Conservation (phyloP, 2,113 vertebrate genomes). For the Paradoxurus hermaphroditus region DNA sequence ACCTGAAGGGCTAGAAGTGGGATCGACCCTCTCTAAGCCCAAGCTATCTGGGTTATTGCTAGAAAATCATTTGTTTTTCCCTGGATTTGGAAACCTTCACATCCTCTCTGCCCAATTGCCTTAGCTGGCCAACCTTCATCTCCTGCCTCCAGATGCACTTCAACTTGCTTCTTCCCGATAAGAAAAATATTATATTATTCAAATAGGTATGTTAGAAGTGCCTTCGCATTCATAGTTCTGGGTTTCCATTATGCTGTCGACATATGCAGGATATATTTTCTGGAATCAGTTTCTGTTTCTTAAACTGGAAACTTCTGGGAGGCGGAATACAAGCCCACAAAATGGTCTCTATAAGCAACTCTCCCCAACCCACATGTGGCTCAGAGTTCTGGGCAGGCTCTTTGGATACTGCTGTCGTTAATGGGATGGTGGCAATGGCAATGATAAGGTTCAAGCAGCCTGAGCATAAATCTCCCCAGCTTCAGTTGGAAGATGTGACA, state of each 20-base stretch:
- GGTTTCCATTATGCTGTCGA: neutral
- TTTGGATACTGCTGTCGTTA: neutral
- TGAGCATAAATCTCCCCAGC: neutral
- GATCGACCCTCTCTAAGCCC: constrained; percentile 25
- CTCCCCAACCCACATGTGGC: neutral
- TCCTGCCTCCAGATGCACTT: neutral
- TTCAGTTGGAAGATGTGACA: neutral
- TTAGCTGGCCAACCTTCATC: neutral
- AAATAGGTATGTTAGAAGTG: neutral
- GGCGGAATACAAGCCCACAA: neutral
- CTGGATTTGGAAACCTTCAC: neutral
- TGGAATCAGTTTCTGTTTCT: neutral
- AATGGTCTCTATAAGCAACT: neutral
- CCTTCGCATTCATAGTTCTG: neutral
- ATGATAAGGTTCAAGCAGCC: neutral
- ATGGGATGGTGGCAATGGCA: neutral
- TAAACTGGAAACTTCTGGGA: neutral
- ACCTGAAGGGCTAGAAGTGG: constrained; percentile 56
- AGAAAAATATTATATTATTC: neutral
- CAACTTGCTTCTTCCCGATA: neutral
- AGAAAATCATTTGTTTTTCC: constrained; percentile 55
- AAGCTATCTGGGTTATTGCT: neutral
- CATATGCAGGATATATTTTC: neutral
- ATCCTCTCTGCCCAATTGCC: neutral
- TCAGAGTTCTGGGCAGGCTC: neutral